These are phyloP conservation scores for Ceratitis capitata DNA, from an alignment of 1,140 invertebrate species.

Conservation along the genomic window DNA sequence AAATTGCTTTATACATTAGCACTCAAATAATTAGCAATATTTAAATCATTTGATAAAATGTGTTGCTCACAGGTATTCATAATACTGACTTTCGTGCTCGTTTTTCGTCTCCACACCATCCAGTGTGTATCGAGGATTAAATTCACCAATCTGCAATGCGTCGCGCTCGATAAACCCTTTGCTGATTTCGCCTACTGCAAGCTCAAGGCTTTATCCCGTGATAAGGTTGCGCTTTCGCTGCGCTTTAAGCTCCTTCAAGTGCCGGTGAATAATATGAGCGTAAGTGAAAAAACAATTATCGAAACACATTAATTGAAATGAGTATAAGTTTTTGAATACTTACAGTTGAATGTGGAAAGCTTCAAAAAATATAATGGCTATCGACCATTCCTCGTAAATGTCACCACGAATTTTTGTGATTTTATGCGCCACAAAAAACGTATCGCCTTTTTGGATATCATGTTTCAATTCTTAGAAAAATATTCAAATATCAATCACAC, in stretches of 20 bases:
- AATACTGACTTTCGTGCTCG: neutral
- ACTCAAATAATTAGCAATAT: neutral
- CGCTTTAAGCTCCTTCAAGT: slow-evolving; percentile 39
- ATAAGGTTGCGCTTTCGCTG: slow-evolving; percentile 30
- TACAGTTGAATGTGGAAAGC: neutral
- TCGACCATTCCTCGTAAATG: neutral
- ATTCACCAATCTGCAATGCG: slow-evolving; percentile 46
- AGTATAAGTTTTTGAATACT: neutral
- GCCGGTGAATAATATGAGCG: slow-evolving; percentile 42
- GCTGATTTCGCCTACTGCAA: slow-evolving; percentile 46
- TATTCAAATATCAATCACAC: slow-evolving; percentile 30
- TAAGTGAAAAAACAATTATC: slow-evolving; percentile 39
- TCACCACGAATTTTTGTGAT: slow-evolving; percentile 10
- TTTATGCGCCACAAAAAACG: neutral
- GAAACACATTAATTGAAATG: neutral
- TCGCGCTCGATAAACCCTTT: slow-evolving; percentile 39
- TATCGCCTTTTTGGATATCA: neutral
- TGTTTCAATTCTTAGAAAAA: neutral
- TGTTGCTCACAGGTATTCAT: neutral
- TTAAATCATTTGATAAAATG: neutral
- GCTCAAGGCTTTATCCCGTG: slow-evolving; percentile 45
- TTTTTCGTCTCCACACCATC: neutral
- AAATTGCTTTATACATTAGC: no score
- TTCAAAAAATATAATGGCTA: neutral
- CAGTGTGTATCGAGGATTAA: neutral